Conservation (phyloP, 2,888 invertebrate genomes). For the Myopa tessellatipennis region DNA sequence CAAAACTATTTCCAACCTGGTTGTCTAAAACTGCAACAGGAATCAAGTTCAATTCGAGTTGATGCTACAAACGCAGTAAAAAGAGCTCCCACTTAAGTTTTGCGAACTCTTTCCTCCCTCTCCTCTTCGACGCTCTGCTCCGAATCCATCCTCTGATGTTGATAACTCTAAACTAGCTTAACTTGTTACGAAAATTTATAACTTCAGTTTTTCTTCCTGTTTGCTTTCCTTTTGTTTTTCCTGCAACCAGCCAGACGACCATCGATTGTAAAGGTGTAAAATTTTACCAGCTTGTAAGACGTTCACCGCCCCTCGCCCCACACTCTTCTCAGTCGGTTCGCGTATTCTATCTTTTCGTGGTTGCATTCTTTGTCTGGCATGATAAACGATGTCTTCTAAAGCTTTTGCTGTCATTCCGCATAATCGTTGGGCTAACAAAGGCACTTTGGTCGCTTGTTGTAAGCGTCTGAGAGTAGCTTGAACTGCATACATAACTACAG, state of each 20-base stretch:
- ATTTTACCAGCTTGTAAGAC: conserved; percentile 4
- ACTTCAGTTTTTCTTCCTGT: conserved; percentile 22
- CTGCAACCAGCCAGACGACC: not conserved
- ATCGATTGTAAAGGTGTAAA: conserved; percentile 18
- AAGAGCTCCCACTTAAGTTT: not conserved
- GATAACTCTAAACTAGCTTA: conserved; percentile 27
- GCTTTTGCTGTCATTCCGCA: conserved; percentile 37
- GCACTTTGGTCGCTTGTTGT: conserved; percentile 18
- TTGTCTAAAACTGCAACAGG: not conserved
- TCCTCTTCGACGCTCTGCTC: not conserved
- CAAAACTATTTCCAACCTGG: not conserved
- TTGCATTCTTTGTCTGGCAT: conserved; percentile 27
- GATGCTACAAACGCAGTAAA: not conserved
- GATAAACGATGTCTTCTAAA: conserved; percentile 37
- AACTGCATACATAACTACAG: not conserved
- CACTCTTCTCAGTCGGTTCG: not conserved
- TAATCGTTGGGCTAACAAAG: conserved; percentile 36
- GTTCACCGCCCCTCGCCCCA: not conserved
- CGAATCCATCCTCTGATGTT: not conserved
- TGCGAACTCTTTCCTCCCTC: not conserved
- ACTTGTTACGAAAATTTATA: conserved; percentile 29
- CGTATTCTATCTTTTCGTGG: not conserved
- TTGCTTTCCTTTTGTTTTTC: not conserved
- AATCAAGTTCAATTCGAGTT: not conserved
- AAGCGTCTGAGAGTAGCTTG: not conserved